phyloP scores from a whole-genome alignment of 2,888 invertebrate species.

The Penaeus monodon region DNA sequence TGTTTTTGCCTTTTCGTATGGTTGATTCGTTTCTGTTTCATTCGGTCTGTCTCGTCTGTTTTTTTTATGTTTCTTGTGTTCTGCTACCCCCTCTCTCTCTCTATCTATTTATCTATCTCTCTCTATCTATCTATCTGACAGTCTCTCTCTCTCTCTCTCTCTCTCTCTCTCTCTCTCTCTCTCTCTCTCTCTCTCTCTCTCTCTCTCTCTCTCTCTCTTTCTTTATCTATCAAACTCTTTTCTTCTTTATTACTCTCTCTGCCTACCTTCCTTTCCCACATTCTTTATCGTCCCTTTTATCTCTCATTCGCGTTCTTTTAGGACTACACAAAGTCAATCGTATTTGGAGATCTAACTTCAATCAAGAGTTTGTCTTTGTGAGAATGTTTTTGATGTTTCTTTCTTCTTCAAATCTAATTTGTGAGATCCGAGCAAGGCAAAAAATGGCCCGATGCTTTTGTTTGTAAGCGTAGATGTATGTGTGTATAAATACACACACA shows the following conservation, averaged over 20 bases:
- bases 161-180: not conserved
- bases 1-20: too few species aligned
- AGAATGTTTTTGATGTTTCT: constrained; percentile 46
- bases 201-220: constrained; percentile 8
- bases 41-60: too few species aligned
- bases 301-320: not conserved
- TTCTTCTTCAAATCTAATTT: constrained; percentile 48
- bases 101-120: too few species aligned
- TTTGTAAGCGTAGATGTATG: not conserved
- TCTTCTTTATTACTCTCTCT: too few species aligned
- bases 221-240: too few species aligned
- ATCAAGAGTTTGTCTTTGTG: constrained; percentile 51
- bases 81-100: too few species aligned
- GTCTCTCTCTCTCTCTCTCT: not conserved
- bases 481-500: not conserved
- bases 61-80: too few species aligned
- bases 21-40: too few species aligned
- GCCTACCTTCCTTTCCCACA: too few species aligned
- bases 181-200: constrained; percentile 10
- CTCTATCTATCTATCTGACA: too few species aligned
- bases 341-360: constrained; percentile 58
- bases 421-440: constrained; percentile 5
- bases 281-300: not conserved
- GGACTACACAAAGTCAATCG: constrained; percentile 52
- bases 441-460: not conserved